Conservation (phyloP, 2,888 invertebrate species). For the Dione juno region DNA sequence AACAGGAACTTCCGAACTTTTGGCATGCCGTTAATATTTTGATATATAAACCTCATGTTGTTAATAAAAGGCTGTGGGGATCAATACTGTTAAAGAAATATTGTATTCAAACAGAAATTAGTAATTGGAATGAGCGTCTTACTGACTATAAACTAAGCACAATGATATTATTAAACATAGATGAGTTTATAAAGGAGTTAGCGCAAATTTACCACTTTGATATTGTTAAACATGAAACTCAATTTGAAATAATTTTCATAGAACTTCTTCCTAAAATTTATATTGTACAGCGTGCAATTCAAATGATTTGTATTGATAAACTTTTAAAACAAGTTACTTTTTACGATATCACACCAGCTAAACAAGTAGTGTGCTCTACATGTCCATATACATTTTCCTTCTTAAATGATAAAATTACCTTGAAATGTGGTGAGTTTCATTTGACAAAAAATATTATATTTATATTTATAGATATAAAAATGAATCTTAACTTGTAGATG, state of each 20-base stretch:
- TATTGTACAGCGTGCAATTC: constrained; percentile 60
- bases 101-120: constrained; percentile 29
- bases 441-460: not conserved
- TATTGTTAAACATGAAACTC: constrained; percentile 37
- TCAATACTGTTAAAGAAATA: constrained; percentile 59
- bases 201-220: constrained; percentile 42
- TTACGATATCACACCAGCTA: constrained; percentile 70
- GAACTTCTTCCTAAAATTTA: constrained; percentile 72
- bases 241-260: constrained; percentile 58
- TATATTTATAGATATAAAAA: constrained; percentile 16
- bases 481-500: constrained; percentile 55
- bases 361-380: constrained; percentile 71
- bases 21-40: constrained; percentile 86
- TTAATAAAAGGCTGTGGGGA: constrained; percentile 88
- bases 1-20: constrained; percentile 62
- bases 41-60: constrained; percentile 86
- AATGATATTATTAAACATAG: constrained; percentile 18
- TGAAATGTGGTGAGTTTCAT: constrained; percentile 67
- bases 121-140: constrained; percentile 33
- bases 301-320: constrained; percentile 71
- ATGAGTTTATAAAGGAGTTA: constrained; percentile 37
- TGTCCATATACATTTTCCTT: constrained; percentile 78
- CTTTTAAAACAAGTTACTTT: constrained; percentile 66
- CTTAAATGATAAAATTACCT: constrained; percentile 61
- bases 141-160: constrained; percentile 32